A percentile compares a stretch with the other conserved stretches of the same genome.
phyloP scores from a whole-genome alignment of 2,888 invertebrate genomes.

The Machimus atricapillus region DNA sequence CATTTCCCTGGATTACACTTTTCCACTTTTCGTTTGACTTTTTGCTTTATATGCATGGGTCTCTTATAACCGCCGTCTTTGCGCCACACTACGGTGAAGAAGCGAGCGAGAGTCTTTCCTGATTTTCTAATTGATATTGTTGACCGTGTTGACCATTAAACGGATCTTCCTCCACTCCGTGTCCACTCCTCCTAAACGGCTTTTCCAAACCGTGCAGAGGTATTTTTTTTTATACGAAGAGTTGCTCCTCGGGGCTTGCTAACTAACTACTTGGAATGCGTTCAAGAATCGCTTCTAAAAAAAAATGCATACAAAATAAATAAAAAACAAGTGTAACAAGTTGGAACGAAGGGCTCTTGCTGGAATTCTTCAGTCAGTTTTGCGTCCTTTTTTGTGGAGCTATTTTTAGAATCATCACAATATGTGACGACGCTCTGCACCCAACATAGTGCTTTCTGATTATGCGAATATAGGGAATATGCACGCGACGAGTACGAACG shows the following conservation, averaged over 20 bases:
- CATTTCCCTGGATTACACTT: neutral
- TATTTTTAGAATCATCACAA: neutral
- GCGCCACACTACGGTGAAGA: neutral
- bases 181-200: neutral
- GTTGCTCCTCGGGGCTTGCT: neutral
- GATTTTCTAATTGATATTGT: neutral
- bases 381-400: neutral
- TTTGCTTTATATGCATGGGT: neutral
- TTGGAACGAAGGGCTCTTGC: neutral
- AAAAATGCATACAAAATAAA: neutral
- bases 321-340: neutral
- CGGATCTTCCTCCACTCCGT: neutral
- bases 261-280: neutral
- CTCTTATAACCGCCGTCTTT: neutral
- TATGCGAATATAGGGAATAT: neutral
- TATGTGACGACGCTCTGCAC: neutral
- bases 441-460: neutral
- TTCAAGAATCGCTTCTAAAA: neutral
- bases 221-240: neutral
- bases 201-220: neutral
- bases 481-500: neutral
- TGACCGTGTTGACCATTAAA: neutral
- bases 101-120: neutral
- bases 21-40: neutral
- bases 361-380: neutral